phyloP scores from a whole-genome alignment of 92 coral and sea anemone genomes.

The Virgularia gustaviana region DNA sequence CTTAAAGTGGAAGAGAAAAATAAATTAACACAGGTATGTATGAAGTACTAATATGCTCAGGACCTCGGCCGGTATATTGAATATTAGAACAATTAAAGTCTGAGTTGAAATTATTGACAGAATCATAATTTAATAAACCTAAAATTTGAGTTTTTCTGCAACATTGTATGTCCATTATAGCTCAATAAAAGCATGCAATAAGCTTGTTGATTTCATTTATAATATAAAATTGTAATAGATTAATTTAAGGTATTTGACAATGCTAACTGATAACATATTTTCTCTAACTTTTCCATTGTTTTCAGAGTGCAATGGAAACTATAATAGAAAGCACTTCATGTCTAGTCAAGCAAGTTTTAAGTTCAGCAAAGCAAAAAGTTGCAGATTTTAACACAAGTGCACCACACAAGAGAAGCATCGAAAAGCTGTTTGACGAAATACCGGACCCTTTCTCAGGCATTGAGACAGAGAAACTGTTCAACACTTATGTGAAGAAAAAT shows the following conservation, averaged over 20 bases:
- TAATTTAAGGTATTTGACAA: no score
- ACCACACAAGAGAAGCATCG: background rate
- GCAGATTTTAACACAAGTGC: background rate
- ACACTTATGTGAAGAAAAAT: constrained; percentile 14
- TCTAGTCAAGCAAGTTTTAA: background rate
- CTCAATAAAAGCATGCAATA: no score
- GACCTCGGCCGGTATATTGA: background rate
- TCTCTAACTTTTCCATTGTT: no score
- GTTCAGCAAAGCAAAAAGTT: constrained; percentile 5
- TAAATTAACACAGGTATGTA: constrained; percentile 5
- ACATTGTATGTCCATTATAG: no score
- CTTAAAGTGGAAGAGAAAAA: constrained; percentile 2
- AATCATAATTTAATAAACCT: no score
- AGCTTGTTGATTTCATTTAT: no score
- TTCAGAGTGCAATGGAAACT: constrained; percentile 15
- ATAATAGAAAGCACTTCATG: constrained; percentile 15
- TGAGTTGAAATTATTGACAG: no score
- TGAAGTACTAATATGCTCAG: background rate
- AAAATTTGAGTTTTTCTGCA: no score
- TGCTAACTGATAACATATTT: no score
- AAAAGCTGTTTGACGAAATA: background rate
- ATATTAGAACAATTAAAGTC: background rate
- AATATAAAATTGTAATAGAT: no score
- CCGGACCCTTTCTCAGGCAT: constrained; percentile 24
- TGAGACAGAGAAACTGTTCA: constrained; percentile 11